phyloP scores from a whole-genome alignment of 1,140 invertebrate genomes.

The Formica selysi region DNA sequence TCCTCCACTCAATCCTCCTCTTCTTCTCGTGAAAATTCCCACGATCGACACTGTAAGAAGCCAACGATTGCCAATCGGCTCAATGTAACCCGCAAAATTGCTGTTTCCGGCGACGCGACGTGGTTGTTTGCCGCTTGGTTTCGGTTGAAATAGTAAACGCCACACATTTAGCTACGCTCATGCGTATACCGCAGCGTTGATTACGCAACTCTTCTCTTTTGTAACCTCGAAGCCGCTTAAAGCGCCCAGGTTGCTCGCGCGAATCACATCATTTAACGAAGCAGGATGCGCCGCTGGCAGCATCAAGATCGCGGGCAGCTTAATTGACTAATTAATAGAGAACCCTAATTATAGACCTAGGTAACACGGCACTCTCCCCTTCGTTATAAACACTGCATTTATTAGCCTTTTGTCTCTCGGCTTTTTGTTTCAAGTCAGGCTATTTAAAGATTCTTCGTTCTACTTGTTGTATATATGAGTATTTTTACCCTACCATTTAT shows the following conservation, averaged over 20 bases:
- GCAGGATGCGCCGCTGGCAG: constrained; percentile 73
- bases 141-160: constrained; percentile 55
- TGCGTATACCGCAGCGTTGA: constrained; percentile 21
- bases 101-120: constrained; percentile 52
- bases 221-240: constrained; percentile 40
- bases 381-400: constrained; percentile 11
- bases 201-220: constrained; percentile 45
- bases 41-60: constrained; percentile 50
- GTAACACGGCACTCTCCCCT: constrained; percentile 67
- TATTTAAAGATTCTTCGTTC: constrained; percentile 9
- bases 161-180: constrained; percentile 61
- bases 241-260: constrained; percentile 59
- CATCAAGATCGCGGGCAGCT: constrained; percentile 79
- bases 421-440: constrained; percentile 33
- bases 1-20: constrained; percentile 4
- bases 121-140: constrained; percentile 14
- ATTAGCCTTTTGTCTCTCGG: constrained; percentile 32
- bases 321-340: constrained; percentile 84
- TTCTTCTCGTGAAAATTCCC: constrained; percentile 41
- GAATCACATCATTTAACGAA: constrained; percentile 77
- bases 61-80: constrained; percentile 47
- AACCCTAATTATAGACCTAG: constrained; percentile 77
- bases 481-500: not conserved
- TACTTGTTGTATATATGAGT: not conserved
- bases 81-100: constrained; percentile 56